Conservation (phyloP, 2,888 invertebrate species). For the Phaonia tiefii region DNA sequence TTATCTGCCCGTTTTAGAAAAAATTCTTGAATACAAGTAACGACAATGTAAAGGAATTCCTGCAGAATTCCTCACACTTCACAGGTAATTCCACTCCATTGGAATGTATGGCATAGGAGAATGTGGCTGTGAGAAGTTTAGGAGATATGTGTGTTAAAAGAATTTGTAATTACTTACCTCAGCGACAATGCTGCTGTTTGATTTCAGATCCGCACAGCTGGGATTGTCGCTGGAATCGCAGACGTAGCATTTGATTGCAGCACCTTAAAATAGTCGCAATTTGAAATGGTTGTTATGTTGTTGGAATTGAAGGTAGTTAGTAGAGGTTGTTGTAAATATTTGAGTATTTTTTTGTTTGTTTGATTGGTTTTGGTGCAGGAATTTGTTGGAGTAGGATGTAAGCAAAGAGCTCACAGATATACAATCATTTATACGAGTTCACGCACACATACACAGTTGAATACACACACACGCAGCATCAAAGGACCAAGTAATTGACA, state of each 20-base stretch:
- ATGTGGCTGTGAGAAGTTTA: too few relatives aligned
- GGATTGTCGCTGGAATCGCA: slow-evolving; percentile 82
- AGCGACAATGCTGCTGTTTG: slow-evolving; percentile 76
- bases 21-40: too few relatives aligned
- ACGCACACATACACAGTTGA: slow-evolving; percentile 11
- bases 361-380: slow-evolving; percentile 5
- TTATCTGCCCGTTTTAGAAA: too few relatives aligned
- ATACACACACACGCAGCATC: not conserved
- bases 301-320: slow-evolving; percentile 6
- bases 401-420: not conserved
- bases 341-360: slow-evolving; percentile 2
- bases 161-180: slow-evolving; percentile 75
- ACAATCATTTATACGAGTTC: slow-evolving; percentile 10
- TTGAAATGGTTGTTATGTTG: not conserved
- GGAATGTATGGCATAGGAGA: too few relatives aligned
- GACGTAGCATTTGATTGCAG: slow-evolving; percentile 82
- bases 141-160: not conserved
- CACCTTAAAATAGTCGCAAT: slow-evolving; percentile 74
- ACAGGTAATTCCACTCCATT: too few relatives aligned
- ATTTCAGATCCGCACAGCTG: slow-evolving; percentile 81
- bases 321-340: slow-evolving; percentile 1
- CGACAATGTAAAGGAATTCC: too few relatives aligned
- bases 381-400: not conserved
- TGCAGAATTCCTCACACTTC: too few relatives aligned
- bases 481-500: too few relatives aligned